Evolutionary conservation across 1,140 invertebrate species (phyloP).

Genomic region (Drosophila kurseongensis): DNA sequence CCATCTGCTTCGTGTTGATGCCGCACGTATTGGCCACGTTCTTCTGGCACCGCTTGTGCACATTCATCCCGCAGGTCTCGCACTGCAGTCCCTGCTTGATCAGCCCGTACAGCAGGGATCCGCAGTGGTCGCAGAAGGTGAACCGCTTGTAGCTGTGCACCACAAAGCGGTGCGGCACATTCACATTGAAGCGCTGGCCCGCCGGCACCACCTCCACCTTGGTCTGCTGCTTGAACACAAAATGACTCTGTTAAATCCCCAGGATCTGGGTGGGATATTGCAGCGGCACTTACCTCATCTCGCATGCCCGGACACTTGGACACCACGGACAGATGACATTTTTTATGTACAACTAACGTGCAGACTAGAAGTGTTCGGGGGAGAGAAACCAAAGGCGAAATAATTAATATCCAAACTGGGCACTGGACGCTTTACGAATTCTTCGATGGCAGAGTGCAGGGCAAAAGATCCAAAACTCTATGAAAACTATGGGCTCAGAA

Average conservation of each 20-base stretch:
- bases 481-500: constrained; percentile 9
- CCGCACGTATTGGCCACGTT: constrained; percentile 99
- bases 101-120: constrained; percentile 94
- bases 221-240: constrained; percentile 61
- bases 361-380: constrained; percentile 90
- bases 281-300: constrained; percentile 89
- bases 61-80: constrained; percentile 98
- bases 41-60: constrained; percentile 99
- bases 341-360: constrained; percentile 98
- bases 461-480: constrained; percentile 25
- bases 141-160: constrained; percentile 98
- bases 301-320: constrained; percentile 98
- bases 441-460: constrained; percentile 26
- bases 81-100: constrained; percentile 99
- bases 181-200: constrained; percentile 97
- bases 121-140: constrained; percentile 99
- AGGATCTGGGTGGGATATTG: neutral
- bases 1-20: constrained; percentile 98
- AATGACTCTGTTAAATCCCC: neutral
- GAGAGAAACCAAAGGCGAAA: constrained; percentile 45
- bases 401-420: constrained; percentile 36
- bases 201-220: constrained; percentile 85
- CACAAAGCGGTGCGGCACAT: constrained; percentile 97
- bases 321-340: constrained; percentile 96
- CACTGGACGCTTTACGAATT: neutral